Percentiles rank a stretch among this genome's conserved stretches.
Conservation (phyloP, 2,113 vertebrate genomes). For the Siniperca knerii region DNA sequence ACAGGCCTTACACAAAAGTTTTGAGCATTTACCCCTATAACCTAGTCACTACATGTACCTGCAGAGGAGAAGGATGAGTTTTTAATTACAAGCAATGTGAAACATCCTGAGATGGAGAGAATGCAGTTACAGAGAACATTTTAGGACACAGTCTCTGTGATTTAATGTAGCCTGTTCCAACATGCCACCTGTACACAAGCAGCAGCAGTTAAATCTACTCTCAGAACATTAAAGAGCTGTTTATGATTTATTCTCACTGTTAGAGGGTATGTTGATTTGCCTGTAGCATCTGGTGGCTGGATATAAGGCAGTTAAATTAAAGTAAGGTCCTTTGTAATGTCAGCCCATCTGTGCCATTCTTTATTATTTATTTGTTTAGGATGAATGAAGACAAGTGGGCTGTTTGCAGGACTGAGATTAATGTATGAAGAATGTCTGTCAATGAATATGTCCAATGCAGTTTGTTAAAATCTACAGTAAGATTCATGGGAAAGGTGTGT, state of each 20-base stretch:
- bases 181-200: neutral
- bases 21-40: neutral
- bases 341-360: conserved; percentile 14
- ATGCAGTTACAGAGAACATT: neutral
- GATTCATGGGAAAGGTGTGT: neutral
- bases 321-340: neutral
- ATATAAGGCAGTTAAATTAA: neutral
- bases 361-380: neutral
- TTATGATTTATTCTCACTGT: neutral
- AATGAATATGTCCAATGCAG: neutral
- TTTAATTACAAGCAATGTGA: neutral
- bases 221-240: neutral
- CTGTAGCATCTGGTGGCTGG: neutral
- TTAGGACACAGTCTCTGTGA: neutral
- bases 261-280: neutral
- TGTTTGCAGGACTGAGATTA: neutral
- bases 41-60: neutral
- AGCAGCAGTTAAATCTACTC: neutral
- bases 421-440: neutral
- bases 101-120: neutral
- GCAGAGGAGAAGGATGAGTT: neutral
- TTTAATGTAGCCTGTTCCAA: neutral
- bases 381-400: neutral
- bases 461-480: neutral
- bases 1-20: neutral